phyloP scores from a whole-genome alignment of 2,888 invertebrate genomes.

The Ichneumoninae sp. region DNA sequence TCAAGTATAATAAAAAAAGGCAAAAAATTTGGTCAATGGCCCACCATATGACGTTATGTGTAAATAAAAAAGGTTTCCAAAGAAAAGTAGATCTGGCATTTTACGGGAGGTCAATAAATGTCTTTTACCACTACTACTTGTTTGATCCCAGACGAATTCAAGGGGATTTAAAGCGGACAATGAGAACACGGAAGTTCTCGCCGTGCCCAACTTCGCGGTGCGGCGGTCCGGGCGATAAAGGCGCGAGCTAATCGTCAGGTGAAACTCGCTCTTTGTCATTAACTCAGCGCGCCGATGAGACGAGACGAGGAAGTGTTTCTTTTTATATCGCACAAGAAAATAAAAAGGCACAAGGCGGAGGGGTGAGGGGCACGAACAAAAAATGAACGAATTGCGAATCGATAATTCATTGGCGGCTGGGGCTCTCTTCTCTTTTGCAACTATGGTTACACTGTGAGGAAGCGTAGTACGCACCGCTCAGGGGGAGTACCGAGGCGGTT shows the following conservation, averaged over 20 bases:
- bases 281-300: constrained; percentile 58
- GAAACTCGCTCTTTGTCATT: constrained; percentile 64
- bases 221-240: constrained; percentile 58
- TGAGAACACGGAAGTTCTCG: constrained; percentile 48
- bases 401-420: constrained; percentile 70
- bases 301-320: constrained; percentile 57
- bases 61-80: too few species aligned
- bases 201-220: constrained; percentile 11
- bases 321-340: constrained; percentile 54
- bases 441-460: constrained; percentile 15
- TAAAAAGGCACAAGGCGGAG: constrained; percentile 11
- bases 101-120: too few species aligned
- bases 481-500: constrained; percentile 49
- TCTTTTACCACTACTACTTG: too few species aligned
- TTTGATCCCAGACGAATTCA: too few species aligned
- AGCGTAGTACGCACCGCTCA: constrained; percentile 48
- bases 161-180: not conserved
- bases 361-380: constrained; percentile 12
- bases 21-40: too few species aligned
- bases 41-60: too few species aligned
- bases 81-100: too few species aligned
- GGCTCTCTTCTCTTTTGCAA: constrained; percentile 25
- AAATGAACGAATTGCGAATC: constrained; percentile 67
- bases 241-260: constrained; percentile 62
- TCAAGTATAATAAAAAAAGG: too few species aligned